Evolutionary conservation across 2,113 vertebrate species (phyloP).

Genomic region (Oxyruncus cristatus): DNA sequence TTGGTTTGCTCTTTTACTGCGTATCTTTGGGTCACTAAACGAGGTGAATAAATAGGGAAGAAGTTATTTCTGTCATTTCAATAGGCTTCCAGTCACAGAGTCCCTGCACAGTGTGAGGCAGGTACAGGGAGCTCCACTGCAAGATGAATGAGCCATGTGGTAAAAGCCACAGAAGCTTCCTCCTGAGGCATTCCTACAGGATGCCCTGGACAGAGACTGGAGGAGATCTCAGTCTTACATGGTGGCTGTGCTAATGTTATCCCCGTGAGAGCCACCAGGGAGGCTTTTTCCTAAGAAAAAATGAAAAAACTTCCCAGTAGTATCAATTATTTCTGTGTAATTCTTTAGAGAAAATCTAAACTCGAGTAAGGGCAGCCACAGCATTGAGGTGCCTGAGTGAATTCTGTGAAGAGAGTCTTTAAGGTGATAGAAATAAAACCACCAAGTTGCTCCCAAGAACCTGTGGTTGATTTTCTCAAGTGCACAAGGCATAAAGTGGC

Average conservation of each 20-base stretch:
- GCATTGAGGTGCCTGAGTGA: not conserved
- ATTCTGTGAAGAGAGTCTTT: not conserved
- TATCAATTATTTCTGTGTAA: not conserved
- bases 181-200: not conserved
- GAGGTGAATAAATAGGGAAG: not conserved
- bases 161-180: not conserved
- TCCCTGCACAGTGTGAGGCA: not conserved
- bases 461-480: not conserved
- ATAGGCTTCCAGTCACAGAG: not conserved
- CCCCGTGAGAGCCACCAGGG: not conserved
- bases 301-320: not conserved
- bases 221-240: not conserved
- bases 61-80: not conserved
- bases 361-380: not conserved
- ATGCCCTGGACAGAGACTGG: not conserved
- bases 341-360: not conserved
- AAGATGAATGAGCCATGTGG: not conserved
- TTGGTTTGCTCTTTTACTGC: not conserved
- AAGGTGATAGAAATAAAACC: not conserved
- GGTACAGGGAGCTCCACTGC: not conserved
- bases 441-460: not conserved
- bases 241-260: not conserved
- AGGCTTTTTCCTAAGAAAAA: not conserved
- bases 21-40: not conserved
- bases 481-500: not conserved